phyloP scores from a whole-genome alignment of 2,888 invertebrate species.

The Apamea monoglypha region DNA sequence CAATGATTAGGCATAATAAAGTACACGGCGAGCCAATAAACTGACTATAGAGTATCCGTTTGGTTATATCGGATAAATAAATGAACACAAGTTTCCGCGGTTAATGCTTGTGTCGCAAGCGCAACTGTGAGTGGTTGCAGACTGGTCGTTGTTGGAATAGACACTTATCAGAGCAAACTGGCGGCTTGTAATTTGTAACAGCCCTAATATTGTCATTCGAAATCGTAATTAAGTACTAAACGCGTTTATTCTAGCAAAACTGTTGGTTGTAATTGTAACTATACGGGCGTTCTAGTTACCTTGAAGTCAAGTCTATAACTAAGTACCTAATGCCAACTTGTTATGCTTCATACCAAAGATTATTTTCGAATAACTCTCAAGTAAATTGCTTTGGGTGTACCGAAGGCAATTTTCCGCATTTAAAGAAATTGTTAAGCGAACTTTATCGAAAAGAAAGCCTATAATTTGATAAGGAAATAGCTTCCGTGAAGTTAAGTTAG shows the following conservation, averaged over 20 bases:
- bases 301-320: slow-evolving; percentile 37
- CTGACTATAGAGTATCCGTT: slow-evolving; percentile 39
- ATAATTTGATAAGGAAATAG: slow-evolving; percentile 59
- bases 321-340: slow-evolving; percentile 5
- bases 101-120: slow-evolving; percentile 75
- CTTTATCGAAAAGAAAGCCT: slow-evolving; percentile 60
- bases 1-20: slow-evolving; percentile 31
- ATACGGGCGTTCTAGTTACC: slow-evolving; percentile 47
- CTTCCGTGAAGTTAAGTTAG: slow-evolving; percentile 48
- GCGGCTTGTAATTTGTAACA: slow-evolving; percentile 59
- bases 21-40: slow-evolving; percentile 41
- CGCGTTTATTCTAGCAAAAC: slow-evolving; percentile 49
- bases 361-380: slow-evolving; percentile 31
- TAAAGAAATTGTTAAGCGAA: slow-evolving; percentile 52
- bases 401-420: slow-evolving; percentile 62
- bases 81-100: slow-evolving; percentile 75
- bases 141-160: slow-evolving; percentile 70
- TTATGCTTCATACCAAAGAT: slow-evolving; percentile 28
- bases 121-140: slow-evolving; percentile 61
- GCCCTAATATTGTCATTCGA: slow-evolving; percentile 62
- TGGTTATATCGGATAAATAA: slow-evolving; percentile 70
- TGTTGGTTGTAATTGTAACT: slow-evolving; percentile 32
- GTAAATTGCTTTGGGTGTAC: slow-evolving; percentile 41
- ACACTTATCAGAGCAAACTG: slow-evolving; percentile 72
- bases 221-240: slow-evolving; percentile 59